These are phyloP conservation scores for Bombus terrestris DNA, from an alignment of 1,140 invertebrate genomes.

Conservation along the genomic window DNA sequence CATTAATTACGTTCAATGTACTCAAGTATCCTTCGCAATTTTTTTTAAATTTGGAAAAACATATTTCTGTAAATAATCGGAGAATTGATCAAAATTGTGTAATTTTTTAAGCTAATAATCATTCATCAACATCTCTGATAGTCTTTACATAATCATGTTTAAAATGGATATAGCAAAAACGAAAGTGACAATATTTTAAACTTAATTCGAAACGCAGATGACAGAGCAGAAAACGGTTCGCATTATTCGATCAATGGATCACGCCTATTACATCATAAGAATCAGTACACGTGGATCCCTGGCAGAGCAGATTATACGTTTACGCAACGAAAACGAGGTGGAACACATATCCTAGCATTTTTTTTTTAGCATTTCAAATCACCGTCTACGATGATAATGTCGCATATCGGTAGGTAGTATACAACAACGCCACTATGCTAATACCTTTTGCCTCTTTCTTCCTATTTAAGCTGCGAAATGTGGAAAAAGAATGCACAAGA, in stretches of 20 bases:
- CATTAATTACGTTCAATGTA: constrained; percentile 16
- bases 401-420: not conserved
- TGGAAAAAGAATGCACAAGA: not conserved
- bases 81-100: not conserved
- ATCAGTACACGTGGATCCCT: constrained; percentile 38
- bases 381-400: not conserved
- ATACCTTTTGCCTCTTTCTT: not conserved
- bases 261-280: constrained; percentile 54
- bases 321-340: constrained; percentile 55
- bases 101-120: not conserved
- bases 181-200: not conserved
- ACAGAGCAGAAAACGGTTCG: not conserved
- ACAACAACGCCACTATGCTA: not conserved
- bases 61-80: not conserved
- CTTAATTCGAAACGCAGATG: not conserved
- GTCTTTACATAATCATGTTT: not conserved
- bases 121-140: not conserved
- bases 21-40: not conserved
- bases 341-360: not conserved
- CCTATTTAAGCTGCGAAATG: not conserved
- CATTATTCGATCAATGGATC: constrained; percentile 51
- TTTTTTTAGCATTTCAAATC: not conserved
- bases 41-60: not conserved
- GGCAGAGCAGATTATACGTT: constrained; percentile 60
- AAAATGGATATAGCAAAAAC: not conserved